Evolutionary conservation across 1,140 invertebrate genomes (phyloP), one percentile per base, ranked within the genome.

Genomic region (Agrypnia vestita): DNA sequence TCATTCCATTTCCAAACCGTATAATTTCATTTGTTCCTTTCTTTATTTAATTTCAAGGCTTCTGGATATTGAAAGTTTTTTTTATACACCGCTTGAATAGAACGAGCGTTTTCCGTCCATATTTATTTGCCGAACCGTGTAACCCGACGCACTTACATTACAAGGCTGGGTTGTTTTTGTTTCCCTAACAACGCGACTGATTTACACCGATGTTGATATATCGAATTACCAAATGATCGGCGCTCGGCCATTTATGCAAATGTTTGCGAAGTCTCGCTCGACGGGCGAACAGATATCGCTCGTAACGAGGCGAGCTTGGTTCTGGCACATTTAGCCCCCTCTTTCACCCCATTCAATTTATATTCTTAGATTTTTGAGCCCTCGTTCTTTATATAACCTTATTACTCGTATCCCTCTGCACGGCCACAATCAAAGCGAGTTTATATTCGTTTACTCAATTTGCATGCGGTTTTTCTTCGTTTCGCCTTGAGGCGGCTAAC

Each of bases 101-200:
- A n/a, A n/a, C 25, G 59, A 75, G 43, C 59, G 72, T 75, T 75
- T 55, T 75, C 49, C 55, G 25, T 17, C 55, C 35, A 35, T 59
- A 75, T 75, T 75, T 59, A 73, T n/a, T 55, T 13, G 21, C 13
- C 72, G 9, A 0, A 43, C 51, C 55, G 44, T 53, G 71, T 75
- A 75, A 75, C 72, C 35, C 53, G 53, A 75, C 59, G 59, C 53
- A 35, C 72, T 61, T 55, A 75, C 72, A 35, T 75, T 59, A 75
- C 35, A 73, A 55, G 17, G 47, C 72, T 44, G 6, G 11, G 25
- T 13, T 75, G 72, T 75, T 75, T 73, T 55, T 75, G 53, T 75
- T 75, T 75, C 44, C 72, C 25, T 43, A 19, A 59, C 55, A 17
- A 35, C 15, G 17, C 67, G 55, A 44, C 53, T 59, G 56, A 55